Evolutionary conservation across 2,888 invertebrate species (phyloP).

Genomic region (Tortrix viridana): DNA sequence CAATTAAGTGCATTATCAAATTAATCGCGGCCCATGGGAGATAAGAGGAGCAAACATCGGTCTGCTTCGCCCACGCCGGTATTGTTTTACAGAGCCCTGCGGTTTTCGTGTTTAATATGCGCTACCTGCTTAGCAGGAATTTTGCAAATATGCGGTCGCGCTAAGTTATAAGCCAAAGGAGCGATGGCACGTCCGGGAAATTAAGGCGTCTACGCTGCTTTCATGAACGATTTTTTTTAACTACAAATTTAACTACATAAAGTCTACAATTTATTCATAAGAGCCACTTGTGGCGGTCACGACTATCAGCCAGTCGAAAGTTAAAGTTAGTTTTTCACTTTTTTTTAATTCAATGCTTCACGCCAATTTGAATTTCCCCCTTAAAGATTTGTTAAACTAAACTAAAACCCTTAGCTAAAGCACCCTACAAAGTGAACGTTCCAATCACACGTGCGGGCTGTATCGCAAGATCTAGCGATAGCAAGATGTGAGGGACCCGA

Average conservation of each 20-base stretch:
- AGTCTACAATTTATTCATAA: no score
- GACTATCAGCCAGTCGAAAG: no score
- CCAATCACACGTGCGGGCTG: neutral
- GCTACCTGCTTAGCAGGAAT: neutral
- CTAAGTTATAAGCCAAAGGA: no score
- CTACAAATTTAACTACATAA: no score
- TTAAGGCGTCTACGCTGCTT: no score
- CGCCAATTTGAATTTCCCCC: neutral
- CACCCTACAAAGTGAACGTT: neutral
- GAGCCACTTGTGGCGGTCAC: no score
- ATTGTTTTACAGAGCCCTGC: constrained; percentile 1
- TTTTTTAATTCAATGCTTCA: no score
- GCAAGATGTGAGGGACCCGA: neutral
- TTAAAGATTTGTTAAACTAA: neutral
- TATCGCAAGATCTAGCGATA: neutral
- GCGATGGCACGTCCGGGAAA: no score
- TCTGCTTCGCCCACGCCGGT: constrained; percentile 1
- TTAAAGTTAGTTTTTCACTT: no score
- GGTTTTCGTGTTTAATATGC: neutral
- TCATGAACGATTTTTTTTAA: no score
- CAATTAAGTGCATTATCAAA: constrained; percentile 34
- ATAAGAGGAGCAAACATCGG: constrained; percentile 20
- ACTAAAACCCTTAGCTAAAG: neutral
- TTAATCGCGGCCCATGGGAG: constrained; percentile 28
- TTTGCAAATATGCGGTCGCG: no score